These are phyloP conservation scores for Pyrrhia umbra DNA, from an alignment of 2,888 invertebrate genomes.

Conservation along the genomic window DNA sequence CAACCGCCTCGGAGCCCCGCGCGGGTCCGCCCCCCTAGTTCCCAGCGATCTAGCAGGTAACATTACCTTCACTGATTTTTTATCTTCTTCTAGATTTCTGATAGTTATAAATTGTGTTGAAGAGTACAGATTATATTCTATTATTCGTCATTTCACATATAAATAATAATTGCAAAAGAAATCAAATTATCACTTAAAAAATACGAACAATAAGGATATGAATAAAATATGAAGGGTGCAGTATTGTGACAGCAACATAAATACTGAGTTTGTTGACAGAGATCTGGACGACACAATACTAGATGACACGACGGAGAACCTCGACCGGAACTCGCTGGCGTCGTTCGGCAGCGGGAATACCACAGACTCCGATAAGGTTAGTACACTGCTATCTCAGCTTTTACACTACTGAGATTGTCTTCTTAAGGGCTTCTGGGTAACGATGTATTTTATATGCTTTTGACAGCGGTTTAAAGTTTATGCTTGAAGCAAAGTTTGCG, in stretches of 20 bases:
- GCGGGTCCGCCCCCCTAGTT: conserved; percentile 92
- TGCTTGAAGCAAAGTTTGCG: no score
- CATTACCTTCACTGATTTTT: neutral
- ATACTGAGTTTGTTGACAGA: conserved; percentile 84
- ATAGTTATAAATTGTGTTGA: no score
- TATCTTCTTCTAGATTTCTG: no score
- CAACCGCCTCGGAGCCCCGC: conserved; percentile 97
- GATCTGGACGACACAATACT: conserved; percentile 96
- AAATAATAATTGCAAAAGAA: no score
- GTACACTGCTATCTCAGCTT: conserved; percentile 66
- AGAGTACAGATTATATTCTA: no score
- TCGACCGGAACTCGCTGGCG: conserved; percentile 96
- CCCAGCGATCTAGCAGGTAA: conserved; percentile 95
- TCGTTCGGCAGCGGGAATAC: conserved; percentile 98
- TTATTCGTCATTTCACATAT: no score
- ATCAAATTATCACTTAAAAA: no score
- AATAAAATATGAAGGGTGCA: no score
- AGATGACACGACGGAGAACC: conserved; percentile 96
- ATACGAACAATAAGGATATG: no score
- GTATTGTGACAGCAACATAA: conserved; percentile 5
- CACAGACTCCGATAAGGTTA: conserved; percentile 98
- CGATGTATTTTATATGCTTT: no score
- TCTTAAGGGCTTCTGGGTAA: no score
- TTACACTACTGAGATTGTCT: neutral
- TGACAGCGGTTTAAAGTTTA: no score